Evolutionary conservation across 2,113 vertebrate genomes (phyloP).

Genomic region (Narcine bancroftii): DNA sequence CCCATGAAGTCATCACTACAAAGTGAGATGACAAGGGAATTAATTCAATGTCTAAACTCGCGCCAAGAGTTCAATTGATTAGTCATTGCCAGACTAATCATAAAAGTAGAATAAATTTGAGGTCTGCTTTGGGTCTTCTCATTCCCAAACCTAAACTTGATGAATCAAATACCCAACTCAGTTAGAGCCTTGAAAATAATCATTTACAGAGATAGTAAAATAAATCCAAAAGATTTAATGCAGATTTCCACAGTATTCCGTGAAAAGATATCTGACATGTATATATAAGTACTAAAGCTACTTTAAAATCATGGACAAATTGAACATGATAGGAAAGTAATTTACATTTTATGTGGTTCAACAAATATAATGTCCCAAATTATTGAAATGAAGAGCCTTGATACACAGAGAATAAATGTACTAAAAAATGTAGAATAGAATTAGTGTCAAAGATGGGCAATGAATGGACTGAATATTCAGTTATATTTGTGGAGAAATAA

Average conservation of each 20-base stretch:
- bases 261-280: neutral
- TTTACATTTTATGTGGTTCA: neutral
- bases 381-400: neutral
- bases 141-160: neutral
- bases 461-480: neutral
- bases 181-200: neutral
- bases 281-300: neutral
- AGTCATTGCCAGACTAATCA: neutral
- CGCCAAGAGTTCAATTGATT: neutral
- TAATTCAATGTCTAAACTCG: neutral
- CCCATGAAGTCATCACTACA: neutral
- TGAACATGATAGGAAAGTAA: neutral
- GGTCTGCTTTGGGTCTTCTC: neutral
- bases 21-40: neutral
- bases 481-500: neutral
- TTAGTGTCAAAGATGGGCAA: neutral
- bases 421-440: neutral
- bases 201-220: neutral
- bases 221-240: neutral
- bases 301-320: neutral
- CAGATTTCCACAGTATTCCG: neutral
- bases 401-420: neutral
- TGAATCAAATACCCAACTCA: neutral
- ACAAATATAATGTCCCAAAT: neutral
- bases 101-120: conserved; percentile 9